Base-by-base conservation (phyloP, 2,888 invertebrate genomes). In the Pyrocoelia pectoralis region DNA sequence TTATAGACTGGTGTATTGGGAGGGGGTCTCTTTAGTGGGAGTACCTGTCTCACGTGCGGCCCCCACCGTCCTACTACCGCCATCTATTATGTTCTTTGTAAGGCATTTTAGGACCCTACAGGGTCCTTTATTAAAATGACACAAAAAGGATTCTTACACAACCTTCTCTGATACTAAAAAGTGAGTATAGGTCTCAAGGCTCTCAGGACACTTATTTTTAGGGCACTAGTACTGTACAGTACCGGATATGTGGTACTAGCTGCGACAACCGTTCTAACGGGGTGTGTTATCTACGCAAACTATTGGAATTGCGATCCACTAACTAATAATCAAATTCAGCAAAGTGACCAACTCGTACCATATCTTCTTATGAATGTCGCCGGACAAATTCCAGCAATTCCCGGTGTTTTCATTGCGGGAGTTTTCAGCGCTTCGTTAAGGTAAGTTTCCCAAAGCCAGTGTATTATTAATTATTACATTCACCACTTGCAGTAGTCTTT, bases 361-460 rank as follows among this genome's bases (percentile, higher is more conserved):
- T 87, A 87, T 71, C 92, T 89, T 72, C 85, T 92, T 3, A 89
- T 92, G 84, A 88, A 89, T 70, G 82, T 89, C 10, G 85, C 90
- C 0, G 81, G 83, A 1, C 81, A 85, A 75, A 84, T 89, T 72
- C 88, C 89, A 13, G 92, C 92, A 0, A 83, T 92, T 51, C 87
- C 91, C 18, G 92, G 92, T 2, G 82, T 92, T 40, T 92, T 93
- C 72, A 85, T 91, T 2, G 90, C 92, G 18, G 88, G 91, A 18
- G 84, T 92, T 41, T 90, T 92, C 70, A 89, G 89, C 73, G 90
- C 92, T 0, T 90, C 90, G 0, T 83, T 92, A 18, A 88, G 86
- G 86, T 85, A 41, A 41, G 13, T 49, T n/a, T 19, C 1, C 5
- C 10, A 49, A 49, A 14, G 10, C 10, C 51, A 53, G 8, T 56